Percentiles rank a stretch among this genome's conserved stretches.
Evolutionary conservation across 2,113 vertebrate species (phyloP).

Genomic region (Rafetus swinhoei): DNA sequence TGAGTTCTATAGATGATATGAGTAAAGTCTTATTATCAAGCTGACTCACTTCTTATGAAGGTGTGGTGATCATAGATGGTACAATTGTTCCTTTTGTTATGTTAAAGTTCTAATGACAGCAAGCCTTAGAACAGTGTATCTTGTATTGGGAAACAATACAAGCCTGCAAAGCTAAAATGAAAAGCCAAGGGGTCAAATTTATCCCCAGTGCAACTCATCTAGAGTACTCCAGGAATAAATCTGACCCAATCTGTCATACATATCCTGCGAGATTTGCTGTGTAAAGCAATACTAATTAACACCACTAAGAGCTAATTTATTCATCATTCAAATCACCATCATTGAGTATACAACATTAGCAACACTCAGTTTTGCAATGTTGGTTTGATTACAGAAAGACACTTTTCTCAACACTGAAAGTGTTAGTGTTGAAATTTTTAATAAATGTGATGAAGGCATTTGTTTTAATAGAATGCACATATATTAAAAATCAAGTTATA

Average conservation of each 20-base stretch:
- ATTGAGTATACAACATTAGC: background rate
- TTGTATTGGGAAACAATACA: background rate
- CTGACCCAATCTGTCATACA: background rate
- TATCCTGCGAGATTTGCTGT: background rate
- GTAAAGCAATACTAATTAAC: background rate
- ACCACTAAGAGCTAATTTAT: background rate
- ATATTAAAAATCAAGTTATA: background rate
- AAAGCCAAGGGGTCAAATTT: background rate
- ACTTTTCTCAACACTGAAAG: slow-evolving; percentile 42
- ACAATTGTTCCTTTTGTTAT: background rate
- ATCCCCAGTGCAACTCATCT: background rate
- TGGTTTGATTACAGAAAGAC: slow-evolving; percentile 34
- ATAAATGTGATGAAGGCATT: slow-evolving; percentile 44
- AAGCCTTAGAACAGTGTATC: background rate
- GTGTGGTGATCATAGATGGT: background rate
- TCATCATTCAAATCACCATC: background rate
- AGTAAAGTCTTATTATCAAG: background rate
- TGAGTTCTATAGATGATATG: background rate
- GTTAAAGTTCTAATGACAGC: background rate
- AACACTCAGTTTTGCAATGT: background rate
- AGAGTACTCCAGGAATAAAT: background rate
- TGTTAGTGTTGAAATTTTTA: slow-evolving; percentile 47
- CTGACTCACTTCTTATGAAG: background rate
- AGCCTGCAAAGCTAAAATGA: background rate
- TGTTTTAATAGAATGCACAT: background rate